Percentiles rank a stretch among this genome's conserved stretches.
Evolutionary conservation across 2,888 invertebrate genomes (phyloP).

Genomic region (Leptopilina syphax): DNA sequence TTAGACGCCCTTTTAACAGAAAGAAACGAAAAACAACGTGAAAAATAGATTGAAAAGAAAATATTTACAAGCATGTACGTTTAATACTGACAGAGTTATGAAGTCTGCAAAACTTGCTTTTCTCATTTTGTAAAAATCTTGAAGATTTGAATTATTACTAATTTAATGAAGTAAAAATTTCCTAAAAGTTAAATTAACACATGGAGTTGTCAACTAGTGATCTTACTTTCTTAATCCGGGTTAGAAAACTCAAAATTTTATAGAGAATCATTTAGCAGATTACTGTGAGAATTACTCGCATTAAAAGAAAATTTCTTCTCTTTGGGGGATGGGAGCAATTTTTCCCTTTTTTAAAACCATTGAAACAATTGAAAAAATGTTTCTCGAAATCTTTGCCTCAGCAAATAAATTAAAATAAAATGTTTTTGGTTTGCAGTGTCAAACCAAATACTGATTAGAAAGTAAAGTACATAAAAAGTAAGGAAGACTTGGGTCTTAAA

Average conservation of each 20-base stretch:
- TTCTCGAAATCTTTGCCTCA: too few species aligned
- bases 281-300: not conserved
- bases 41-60: not conserved
- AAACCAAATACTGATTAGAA: too few species aligned
- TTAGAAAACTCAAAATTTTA: not conserved
- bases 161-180: not conserved
- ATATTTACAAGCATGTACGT: slow-evolving; percentile 44
- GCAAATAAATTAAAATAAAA: too few species aligned
- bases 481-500: too few species aligned
- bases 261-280: not conserved
- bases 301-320: too few species aligned
- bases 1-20: not conserved
- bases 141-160: too few species aligned
- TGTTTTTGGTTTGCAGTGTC: too few species aligned
- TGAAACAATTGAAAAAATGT: too few species aligned
- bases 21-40: not conserved
- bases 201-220: slow-evolving; percentile 70
- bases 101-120: slow-evolving; percentile 68
- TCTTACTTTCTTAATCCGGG: slow-evolving; percentile 38
- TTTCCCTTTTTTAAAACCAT: too few species aligned
- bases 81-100: slow-evolving; percentile 65
- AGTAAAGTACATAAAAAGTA: too few species aligned
- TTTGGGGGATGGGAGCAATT: too few species aligned
- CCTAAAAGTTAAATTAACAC: slow-evolving; percentile 51
- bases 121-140: not conserved